Base-by-base conservation (phyloP, 2,113 vertebrate species). In the Todiramphus saurophagus region DNA sequence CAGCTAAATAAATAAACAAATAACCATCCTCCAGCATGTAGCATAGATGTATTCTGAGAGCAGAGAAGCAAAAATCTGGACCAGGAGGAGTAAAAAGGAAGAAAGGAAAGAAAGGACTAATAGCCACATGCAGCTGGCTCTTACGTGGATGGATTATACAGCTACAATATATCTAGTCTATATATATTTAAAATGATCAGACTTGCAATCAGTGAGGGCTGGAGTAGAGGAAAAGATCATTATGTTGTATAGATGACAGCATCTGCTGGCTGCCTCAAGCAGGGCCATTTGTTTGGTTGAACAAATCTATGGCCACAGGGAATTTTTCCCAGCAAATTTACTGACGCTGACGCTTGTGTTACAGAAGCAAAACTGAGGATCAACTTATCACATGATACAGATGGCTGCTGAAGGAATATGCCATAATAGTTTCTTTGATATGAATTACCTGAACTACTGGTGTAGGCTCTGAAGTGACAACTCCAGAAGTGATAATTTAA, bases 201-300 rank as follows among this genome's bases (percentile, higher is more conserved):
- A 56, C 20, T 27, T 73, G 25, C 35, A 94, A 56, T 50, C 59
- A 75, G 50, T 44, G 39, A 60, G 62, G 79, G 30, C 3, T 70
- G 39, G 25, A 69, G 31, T 23, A 82, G 46, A 90, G 28, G 37
- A 62, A 62, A 80, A 62, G 50, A 81, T 81, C 39, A 2, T 30
- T 87, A 18, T 85, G 62, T 74, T 83, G 48, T 79, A 19, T 41
- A 80, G 72, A 77, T 87, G 90, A 97, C 64, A 94, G 79, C 67
- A 92, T 96, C 88, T 97, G 92, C 91, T 85, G 80, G 70, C 76
- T 94, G 83, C 85, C 31, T 16, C 62, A 75, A 91, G 55, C 50
- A 63, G 44, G 51, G 43, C 20, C 73, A 86, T 97, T 97, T 95
- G 58, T 97, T 97, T 95, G 84, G 56, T 75, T 85, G 94, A 97